Evolutionary conservation across 2,797 vertebrate genomes (phyloP), one percentile per base, ranked within the genome.

Genomic region (Geotrypetes seraphini): DNA sequence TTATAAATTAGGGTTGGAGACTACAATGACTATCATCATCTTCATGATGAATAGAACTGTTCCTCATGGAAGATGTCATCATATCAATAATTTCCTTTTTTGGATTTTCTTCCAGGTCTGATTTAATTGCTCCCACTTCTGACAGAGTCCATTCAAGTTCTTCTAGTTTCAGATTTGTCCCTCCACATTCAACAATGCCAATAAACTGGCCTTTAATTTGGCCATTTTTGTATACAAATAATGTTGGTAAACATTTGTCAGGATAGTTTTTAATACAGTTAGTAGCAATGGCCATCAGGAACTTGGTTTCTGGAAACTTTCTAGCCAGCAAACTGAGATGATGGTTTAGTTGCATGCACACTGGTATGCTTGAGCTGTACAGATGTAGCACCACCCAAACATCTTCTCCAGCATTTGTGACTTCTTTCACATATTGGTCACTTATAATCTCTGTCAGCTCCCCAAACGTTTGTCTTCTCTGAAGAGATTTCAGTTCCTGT

Each of bases 231-330:
- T 72, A 71, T 16, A 61, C 28, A 39, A 74, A 60, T 43, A 78
- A 44, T 31, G 71, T 71, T 28, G 70, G 64, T 38, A 75, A 60
- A 31, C 50, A 76, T 7, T 33, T 61, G 37, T 80, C 69, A 7
- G 62, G 52, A 39, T 70, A 76, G 33, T 71, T 66, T 39, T 55
- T 49, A 60, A 79, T 66, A 42, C 66, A 76, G 40, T 59, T 77
- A 16, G 71, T 66, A 38, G 59, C 69, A 10, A 50, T 7, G 25
- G 67, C 67, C 71, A 67, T 79, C 41, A 78, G 47, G 63, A 79
- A 80, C 49, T 64, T 79, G 13, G 58, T 54, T 60, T 71, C 61
- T 33, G 76, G 69, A 59, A 78, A 75, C 31, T 71, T 74, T 27
- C 37, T 57, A 47, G 64, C 60, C 34, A 79, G 48, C 16, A 60